A percentile compares a stretch with the other conserved stretches of the same genome.
These are phyloP conservation scores for Marmota flaviventris DNA, from an alignment of 2,113 vertebrate genomes.

Conservation along the genomic window DNA sequence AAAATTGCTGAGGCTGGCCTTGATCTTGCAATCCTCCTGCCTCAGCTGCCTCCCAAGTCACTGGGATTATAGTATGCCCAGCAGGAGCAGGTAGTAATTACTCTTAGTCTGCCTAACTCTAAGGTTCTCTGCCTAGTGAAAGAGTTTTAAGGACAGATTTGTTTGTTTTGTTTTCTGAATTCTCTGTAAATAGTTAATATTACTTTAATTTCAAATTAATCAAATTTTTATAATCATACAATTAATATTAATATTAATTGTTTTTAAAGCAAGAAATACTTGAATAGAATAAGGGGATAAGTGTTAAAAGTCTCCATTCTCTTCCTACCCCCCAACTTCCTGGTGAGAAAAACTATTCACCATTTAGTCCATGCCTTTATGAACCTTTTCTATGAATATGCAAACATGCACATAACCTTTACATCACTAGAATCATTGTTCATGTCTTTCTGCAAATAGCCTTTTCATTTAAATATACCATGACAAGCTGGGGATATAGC, in stretches of 20 bases:
- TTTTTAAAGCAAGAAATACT: background rate
- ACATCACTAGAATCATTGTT: background rate
- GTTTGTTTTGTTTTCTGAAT: background rate
- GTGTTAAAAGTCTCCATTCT: background rate
- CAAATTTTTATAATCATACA: background rate
- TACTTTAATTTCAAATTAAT: background rate
- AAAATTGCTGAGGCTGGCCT: background rate
- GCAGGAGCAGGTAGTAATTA: too few species aligned
- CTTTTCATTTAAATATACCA: background rate
- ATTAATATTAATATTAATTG: background rate
- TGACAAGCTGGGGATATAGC: too few species aligned
- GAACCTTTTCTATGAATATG: conserved; percentile 3
- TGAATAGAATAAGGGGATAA: background rate
- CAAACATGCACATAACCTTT: background rate
- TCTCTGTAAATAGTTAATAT: background rate
- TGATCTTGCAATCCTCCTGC: background rate
- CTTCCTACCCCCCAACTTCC: background rate
- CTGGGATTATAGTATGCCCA: background rate
- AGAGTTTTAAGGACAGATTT: background rate
- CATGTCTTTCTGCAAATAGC: background rate
- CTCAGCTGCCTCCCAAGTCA: background rate
- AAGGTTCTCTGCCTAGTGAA: background rate
- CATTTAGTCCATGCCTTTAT: background rate
- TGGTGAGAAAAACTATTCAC: background rate
- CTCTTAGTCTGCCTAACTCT: background rate